Evolutionary conservation across 2,797 vertebrate genomes (phyloP).

Genomic region (Hemitrygon akajei): DNA sequence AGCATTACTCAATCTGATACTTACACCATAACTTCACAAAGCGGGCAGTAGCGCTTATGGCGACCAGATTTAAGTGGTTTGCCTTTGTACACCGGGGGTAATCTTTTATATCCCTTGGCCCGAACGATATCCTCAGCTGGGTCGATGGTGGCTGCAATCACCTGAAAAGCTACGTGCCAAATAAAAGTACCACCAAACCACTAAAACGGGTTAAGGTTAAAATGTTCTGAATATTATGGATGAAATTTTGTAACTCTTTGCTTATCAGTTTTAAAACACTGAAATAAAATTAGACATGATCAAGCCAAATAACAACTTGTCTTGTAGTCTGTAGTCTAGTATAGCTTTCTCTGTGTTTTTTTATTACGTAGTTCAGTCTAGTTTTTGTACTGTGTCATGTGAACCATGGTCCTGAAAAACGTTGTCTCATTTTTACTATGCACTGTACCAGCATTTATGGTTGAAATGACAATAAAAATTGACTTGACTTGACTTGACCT

Average conservation of each 20-base stretch:
- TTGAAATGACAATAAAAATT: no score
- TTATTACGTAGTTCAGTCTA: no score
- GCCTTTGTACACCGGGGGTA: no score
- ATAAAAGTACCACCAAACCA: constrained; percentile 77
- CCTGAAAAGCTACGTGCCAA: constrained; percentile 79
- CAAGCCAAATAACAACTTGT: background rate
- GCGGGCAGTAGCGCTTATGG: constrained; percentile 91
- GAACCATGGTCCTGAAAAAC: no score
- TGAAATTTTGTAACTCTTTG: background rate
- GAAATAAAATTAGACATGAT: background rate
- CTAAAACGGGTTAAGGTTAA: constrained; percentile 53
- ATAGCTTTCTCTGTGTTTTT: no score
- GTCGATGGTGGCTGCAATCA: constrained; percentile 81
- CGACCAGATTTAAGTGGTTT: no score
- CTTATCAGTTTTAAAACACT: background rate
- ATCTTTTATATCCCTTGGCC: constrained; percentile 69
- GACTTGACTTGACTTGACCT: no score
- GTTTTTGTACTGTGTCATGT: no score
- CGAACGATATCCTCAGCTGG: constrained; percentile 83
- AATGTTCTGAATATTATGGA: background rate
- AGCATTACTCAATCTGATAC: constrained; percentile 48
- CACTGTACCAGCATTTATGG: no score
- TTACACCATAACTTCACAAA: constrained; percentile 95
- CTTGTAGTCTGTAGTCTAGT: no score
- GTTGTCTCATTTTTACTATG: no score